Evolutionary conservation across 1,140 invertebrate species (phyloP).

Genomic region (Euura saliciscinereae): DNA sequence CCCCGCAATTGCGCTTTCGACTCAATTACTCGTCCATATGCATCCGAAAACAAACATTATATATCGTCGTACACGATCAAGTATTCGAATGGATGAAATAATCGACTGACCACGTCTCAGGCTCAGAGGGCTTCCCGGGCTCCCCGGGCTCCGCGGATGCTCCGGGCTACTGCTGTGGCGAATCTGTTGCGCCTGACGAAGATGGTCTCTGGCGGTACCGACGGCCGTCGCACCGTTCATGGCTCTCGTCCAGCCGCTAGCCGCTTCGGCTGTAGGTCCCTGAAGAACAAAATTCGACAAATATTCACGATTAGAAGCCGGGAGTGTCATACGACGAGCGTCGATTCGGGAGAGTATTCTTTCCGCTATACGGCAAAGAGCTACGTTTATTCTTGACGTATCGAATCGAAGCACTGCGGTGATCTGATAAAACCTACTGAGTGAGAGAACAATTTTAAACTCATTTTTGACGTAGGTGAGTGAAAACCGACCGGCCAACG

Average conservation of each 20-base stretch:
- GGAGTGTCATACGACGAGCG: no score
- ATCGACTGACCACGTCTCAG: slow-evolving; percentile 49
- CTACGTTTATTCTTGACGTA: slow-evolving; percentile 23
- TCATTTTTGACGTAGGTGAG: no score
- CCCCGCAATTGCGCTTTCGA: no score
- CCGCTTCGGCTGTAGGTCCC: no score
- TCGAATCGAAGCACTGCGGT: no score
- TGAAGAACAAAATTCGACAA: no score
- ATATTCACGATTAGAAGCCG: no score
- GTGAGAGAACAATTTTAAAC: no score
- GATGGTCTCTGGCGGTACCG: slow-evolving; percentile 42
- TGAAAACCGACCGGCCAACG: no score
- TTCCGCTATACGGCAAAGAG: slow-evolving; percentile 24
- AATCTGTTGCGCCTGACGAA: slow-evolving; percentile 45
- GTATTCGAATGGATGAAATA: neutral
- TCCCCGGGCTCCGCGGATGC: slow-evolving; percentile 51
- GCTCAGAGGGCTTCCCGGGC: slow-evolving; percentile 43
- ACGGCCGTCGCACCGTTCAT: slow-evolving; percentile 54
- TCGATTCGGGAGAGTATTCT: no score
- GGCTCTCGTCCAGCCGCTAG: neutral
- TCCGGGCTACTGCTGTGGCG: slow-evolving; percentile 51
- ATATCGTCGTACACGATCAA: neutral
- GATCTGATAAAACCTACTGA: no score
- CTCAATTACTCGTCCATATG: no score
- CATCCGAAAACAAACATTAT: neutral